These are phyloP conservation scores for Agrotis clavis DNA, from an alignment of 2,888 invertebrate species.

Conservation along the genomic window DNA sequence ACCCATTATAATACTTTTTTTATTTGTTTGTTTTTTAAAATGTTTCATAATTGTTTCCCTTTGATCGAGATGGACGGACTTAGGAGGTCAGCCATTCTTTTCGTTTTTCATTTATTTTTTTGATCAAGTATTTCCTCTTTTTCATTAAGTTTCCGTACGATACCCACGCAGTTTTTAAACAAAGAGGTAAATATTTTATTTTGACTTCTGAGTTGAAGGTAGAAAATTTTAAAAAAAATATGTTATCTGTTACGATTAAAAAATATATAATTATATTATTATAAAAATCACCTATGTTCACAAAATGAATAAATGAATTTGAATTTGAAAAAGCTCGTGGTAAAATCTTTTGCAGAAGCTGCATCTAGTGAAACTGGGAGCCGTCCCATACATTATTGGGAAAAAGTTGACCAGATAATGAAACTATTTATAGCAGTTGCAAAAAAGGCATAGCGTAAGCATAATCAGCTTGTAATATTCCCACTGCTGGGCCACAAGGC, in stretches of 20 bases:
- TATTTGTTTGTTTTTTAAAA: constrained; percentile 70
- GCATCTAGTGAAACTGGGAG: too few species aligned
- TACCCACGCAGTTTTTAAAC: constrained; percentile 46
- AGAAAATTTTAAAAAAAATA: not conserved
- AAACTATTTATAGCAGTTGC: too few species aligned
- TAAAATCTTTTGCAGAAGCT: too few species aligned
- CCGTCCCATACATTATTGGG: too few species aligned
- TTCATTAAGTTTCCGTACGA: constrained; percentile 55
- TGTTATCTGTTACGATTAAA: constrained; percentile 10
- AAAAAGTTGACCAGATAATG: too few species aligned
- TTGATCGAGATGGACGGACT: constrained; percentile 67
- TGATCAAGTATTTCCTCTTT: constrained; percentile 51
- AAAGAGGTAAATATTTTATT: constrained; percentile 36
- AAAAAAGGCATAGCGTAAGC: too few species aligned
- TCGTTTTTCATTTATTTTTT: constrained; percentile 49
- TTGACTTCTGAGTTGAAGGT: constrained; percentile 1
- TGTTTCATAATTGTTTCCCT: constrained; percentile 71
- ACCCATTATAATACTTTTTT: constrained; percentile 68
- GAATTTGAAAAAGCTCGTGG: too few species aligned
- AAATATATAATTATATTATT: too few species aligned
- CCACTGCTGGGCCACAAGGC: too few species aligned
- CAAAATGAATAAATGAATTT: too few species aligned
- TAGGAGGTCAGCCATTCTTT: constrained; percentile 62
- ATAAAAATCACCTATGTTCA: too few species aligned
- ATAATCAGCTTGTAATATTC: too few species aligned